These are phyloP conservation scores for Datnioides undecimradiatus DNA, from an alignment of 2,113 vertebrate species.

Conservation along the genomic window DNA sequence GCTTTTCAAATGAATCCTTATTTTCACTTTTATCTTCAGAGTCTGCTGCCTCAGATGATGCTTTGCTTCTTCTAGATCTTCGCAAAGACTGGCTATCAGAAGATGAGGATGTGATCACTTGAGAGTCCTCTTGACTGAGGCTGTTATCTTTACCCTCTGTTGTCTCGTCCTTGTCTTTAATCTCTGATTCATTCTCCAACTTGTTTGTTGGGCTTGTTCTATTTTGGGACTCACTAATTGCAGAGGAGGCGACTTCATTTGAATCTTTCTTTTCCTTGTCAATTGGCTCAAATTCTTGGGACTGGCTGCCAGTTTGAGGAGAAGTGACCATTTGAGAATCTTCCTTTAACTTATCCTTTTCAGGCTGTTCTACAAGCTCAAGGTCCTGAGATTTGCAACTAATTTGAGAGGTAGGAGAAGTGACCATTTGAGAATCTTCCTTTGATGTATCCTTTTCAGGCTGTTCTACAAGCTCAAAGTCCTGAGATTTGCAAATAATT, in stretches of 20 bases:
- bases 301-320: not conserved
- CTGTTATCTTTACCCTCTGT: not conserved
- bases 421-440: slow-evolving; percentile 17
- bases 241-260: not conserved
- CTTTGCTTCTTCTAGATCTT: slow-evolving; percentile 51
- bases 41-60: slow-evolving; percentile 4
- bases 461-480: too few species aligned
- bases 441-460: not conserved
- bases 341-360: not conserved
- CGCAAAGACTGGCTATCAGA: slow-evolving; percentile 29
- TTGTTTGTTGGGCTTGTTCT: not conserved
- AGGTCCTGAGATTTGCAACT: not conserved
- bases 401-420: not conserved
- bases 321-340: slow-evolving; percentile 18
- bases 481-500: not conserved
- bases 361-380: too few species aligned
- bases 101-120: slow-evolving; percentile 16
- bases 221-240: slow-evolving; percentile 31
- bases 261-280: slow-evolving; percentile 31
- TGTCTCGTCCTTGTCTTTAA: slow-evolving; percentile 1
- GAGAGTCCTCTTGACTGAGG: slow-evolving; percentile 49
- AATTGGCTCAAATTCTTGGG: not conserved
- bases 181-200: slow-evolving; percentile 12
- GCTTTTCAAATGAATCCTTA: slow-evolving; percentile 5
- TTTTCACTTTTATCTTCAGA: slow-evolving; percentile 21